These are phyloP conservation scores for Psettodes erumei DNA, from an alignment of 2,113 vertebrate genomes.

Conservation along the genomic window DNA sequence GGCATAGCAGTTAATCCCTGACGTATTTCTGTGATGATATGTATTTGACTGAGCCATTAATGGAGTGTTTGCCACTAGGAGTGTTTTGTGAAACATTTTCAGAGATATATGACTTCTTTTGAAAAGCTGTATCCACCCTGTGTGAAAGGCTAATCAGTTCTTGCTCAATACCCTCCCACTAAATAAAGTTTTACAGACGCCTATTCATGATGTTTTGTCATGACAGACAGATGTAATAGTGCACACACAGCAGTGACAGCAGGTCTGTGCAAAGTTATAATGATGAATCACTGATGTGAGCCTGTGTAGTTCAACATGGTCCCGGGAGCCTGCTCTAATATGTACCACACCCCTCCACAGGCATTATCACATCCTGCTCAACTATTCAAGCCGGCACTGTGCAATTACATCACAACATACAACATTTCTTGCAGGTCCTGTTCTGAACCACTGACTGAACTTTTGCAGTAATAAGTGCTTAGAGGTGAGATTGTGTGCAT, in stretches of 20 bases:
- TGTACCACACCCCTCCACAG: constrained; percentile 61
- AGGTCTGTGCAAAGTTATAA: constrained; percentile 34
- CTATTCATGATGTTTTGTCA: background rate
- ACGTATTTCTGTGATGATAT: background rate
- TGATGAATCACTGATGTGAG: constrained; percentile 59
- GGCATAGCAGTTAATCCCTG: background rate
- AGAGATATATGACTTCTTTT: constrained; percentile 12
- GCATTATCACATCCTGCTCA: constrained; percentile 50
- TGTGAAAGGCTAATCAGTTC: background rate
- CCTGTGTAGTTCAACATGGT: background rate
- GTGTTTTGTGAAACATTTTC: constrained; percentile 27
- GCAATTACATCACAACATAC: constrained; percentile 10
- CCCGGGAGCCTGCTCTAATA: constrained; percentile 32
- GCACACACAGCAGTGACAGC: constrained; percentile 14
- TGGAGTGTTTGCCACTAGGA: background rate
- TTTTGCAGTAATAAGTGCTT: background rate
- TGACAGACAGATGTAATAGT: background rate
- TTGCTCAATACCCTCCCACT: background rate
- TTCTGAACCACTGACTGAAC: constrained; percentile 2
- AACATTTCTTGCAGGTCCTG: constrained; percentile 1
- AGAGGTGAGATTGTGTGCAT: constrained; percentile 10
- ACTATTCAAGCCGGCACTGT: background rate
- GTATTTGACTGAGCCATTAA: background rate
- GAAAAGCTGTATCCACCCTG: background rate
- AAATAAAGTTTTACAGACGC: background rate